A percentile compares a stretch with the other conserved stretches of the same genome.
phyloP scores from a whole-genome alignment of 2,113 vertebrate species.

The Oplegnathus fasciatus region DNA sequence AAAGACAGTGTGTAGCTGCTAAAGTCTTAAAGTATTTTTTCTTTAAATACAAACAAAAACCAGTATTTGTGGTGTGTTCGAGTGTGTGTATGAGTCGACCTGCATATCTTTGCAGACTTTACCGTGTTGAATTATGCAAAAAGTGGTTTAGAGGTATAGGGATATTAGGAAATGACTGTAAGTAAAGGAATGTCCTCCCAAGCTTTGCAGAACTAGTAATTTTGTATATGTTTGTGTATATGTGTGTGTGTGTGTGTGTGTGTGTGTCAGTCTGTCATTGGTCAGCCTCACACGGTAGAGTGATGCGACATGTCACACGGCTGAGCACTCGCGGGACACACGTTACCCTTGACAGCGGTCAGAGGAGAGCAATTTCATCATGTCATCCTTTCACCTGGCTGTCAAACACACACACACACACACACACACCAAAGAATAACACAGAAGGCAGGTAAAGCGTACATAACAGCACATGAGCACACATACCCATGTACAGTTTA shows the following conservation, averaged over 20 bases:
- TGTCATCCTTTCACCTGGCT: constrained; percentile 77
- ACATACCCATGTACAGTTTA: constrained; percentile 48
- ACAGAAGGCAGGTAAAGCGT: constrained; percentile 14
- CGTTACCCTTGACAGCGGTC: constrained; percentile 74
- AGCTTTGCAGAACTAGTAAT: background rate
- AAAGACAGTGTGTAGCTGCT: background rate
- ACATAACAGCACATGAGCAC: constrained; percentile 29
- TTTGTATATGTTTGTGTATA: background rate
- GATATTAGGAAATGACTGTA: background rate
- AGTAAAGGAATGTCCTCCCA: background rate
- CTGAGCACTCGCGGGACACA: constrained; percentile 67
- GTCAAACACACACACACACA: constrained; percentile 54
- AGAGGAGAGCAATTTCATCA: constrained; percentile 76
- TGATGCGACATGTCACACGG: constrained; percentile 71
- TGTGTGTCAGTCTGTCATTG: constrained; percentile 20
- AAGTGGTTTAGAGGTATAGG: background rate
- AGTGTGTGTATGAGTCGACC: background rate
- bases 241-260: background rate
- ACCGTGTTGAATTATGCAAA: background rate
- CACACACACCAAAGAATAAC: constrained; percentile 23
- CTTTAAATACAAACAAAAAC: background rate
- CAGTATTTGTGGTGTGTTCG: background rate
- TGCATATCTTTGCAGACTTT: background rate
- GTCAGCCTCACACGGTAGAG: constrained; percentile 43
- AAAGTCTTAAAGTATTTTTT: background rate